phyloP scores from a whole-genome alignment of 2,113 vertebrate genomes.

The Campylorhamphus procurvoides region DNA sequence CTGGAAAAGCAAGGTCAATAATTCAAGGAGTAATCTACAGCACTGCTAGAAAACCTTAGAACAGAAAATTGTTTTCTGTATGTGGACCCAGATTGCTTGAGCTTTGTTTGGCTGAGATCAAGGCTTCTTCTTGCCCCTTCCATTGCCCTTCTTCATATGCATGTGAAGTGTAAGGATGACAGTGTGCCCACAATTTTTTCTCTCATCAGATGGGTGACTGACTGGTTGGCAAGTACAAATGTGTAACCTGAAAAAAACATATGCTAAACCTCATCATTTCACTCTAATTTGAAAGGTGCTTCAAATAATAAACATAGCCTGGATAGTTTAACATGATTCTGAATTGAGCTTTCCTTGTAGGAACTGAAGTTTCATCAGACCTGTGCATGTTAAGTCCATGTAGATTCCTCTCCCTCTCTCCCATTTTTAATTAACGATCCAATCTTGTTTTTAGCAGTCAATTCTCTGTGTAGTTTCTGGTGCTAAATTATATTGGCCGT shows the following conservation, averaged over 20 bases:
- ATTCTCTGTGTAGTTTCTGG: conserved; percentile 44
- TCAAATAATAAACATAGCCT: neutral
- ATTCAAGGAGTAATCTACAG: neutral
- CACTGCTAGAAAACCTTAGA: neutral
- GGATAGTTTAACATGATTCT: neutral
- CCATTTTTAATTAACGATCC: conserved; percentile 63
- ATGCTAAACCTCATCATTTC: neutral
- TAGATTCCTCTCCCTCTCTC: neutral
- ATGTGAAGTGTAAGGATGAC: neutral
- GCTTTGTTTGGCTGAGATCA: neutral
- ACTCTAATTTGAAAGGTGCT: neutral
- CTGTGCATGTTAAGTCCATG: neutral
- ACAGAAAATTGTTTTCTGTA: neutral
- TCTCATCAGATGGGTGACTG: neutral
- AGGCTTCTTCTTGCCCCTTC: neutral
- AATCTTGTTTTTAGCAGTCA: conserved; percentile 62
- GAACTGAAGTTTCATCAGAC: neutral
- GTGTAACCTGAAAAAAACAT: neutral
- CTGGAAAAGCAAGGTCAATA: neutral
- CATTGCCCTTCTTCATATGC: neutral
- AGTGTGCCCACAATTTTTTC: neutral
- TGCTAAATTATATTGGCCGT: conserved; percentile 59
- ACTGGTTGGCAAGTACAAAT: neutral
- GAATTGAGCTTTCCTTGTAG: neutral
- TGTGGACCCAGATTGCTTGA: neutral